Base-by-base conservation (phyloP, 2,888 invertebrate genomes). In the Unio pictorum region DNA sequence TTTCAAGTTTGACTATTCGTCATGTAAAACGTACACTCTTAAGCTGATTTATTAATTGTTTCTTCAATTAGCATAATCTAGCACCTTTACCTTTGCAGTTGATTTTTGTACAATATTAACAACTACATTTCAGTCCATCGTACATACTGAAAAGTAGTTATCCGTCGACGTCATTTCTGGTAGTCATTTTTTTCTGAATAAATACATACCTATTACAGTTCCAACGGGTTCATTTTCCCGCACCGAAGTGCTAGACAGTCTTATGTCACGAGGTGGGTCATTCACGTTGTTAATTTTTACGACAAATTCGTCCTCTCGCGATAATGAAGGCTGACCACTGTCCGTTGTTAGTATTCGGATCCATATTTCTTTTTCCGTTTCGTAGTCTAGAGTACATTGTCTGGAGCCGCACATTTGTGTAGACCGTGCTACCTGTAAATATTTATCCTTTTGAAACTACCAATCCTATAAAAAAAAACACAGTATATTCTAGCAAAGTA, bases 291-390 rank as follows among this genome's bases (percentile, higher is more conserved):
- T 68, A 4, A 81, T 56, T 17, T 64, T 26, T 45, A 81, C 67
- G 15, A 66, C 68, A 45, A 81, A 67, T 11, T 55, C 61, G 58
- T 74, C 71, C 26, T 71, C 71, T 58, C 72, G 68, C 28, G 75
- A 74, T 66, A 72, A 58, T 23, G 74, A 64, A 18, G 82, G 83
- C 23, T 18, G 59, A 23, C 82, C 84, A 66, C 64, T 71, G 61
- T 84, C 84, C 57, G 78, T 79, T 62, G 80, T 82, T 55, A 75
- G 71, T 4, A 84, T 75, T 57, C 68, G 78, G 61, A 82, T 64
- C 28, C 23, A 59, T 1, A 80, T 20, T 18, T 34, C 54, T 3
- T 65, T 63, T 60, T 75, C 76, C 23, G 63, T 55, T 63, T 82
- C 82, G 65, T 68, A 76, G 70, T 82, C 76, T 6, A 82, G 69